Evolutionary conservation across 2,888 invertebrate genomes (phyloP).

Genomic region (Artemia sinica): DNA sequence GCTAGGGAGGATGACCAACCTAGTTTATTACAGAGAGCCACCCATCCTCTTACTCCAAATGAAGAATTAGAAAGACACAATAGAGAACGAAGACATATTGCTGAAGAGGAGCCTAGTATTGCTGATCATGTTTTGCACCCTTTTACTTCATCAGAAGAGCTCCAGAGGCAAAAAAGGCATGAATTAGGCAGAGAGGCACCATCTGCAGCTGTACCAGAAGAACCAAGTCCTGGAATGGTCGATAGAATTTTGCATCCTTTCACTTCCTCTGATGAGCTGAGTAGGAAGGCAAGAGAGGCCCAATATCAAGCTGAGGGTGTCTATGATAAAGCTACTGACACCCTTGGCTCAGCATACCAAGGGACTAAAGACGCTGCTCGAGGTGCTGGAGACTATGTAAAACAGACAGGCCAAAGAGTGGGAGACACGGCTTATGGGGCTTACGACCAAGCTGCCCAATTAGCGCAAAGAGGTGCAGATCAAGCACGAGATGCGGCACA

Average conservation of each 20-base stretch:
- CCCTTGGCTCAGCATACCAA: conserved; percentile 4
- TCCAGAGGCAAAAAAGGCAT: background rate
- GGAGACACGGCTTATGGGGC: conserved; percentile 3
- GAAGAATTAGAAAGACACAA: background rate
- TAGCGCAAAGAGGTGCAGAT: conserved; percentile 7
- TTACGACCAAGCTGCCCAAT: background rate
- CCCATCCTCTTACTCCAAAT: background rate
- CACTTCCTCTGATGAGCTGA: conserved; percentile 1
- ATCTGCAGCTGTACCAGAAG: background rate
- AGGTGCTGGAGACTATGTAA: background rate
- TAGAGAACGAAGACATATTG: background rate
- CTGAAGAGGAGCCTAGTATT: background rate
- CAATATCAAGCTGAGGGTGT: background rate
- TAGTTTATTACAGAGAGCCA: background rate
- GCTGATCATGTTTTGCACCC: background rate
- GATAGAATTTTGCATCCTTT: conserved; percentile 2
- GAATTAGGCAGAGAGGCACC: conserved; percentile 1
- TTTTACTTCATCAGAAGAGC: conserved; percentile 10
- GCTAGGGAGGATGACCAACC: conserved; percentile 11
- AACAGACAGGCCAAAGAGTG: background rate
- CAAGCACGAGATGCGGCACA: background rate
- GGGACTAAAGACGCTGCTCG: background rate
- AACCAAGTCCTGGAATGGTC: conserved; percentile 1
- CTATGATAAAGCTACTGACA: background rate
- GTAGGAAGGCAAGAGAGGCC: background rate